phyloP scores from a whole-genome alignment of 2,797 vertebrate genomes.

The Rhinichthys osculus region DNA sequence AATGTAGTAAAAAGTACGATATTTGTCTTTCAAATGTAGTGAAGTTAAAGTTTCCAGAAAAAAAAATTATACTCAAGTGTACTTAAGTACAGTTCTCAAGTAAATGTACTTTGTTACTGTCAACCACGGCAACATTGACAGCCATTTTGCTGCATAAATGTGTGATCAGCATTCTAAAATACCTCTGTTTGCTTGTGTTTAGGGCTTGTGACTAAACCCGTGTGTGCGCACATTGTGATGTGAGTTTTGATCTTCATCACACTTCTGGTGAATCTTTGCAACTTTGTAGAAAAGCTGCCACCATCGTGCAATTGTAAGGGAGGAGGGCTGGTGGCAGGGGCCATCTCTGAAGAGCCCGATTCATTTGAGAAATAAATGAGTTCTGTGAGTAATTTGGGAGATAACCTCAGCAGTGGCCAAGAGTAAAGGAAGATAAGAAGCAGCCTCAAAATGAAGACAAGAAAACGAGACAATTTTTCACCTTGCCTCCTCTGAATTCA shows the following conservation, averaged over 20 bases:
- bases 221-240: constrained; percentile 21
- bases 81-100: too few species aligned
- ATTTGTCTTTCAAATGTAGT: too few species aligned
- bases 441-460: constrained; percentile 75
- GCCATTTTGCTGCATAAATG: not conserved
- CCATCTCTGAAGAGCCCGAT: constrained; percentile 72
- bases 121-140: not conserved
- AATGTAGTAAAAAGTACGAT: too few species aligned
- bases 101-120: too few species aligned
- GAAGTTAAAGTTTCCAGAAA: too few species aligned
- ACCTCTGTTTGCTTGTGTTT: constrained; percentile 9
- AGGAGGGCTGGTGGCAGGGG: constrained; percentile 62
- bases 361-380: constrained; percentile 84
- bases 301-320: constrained; percentile 66
- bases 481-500: constrained; percentile 75
- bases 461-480: constrained; percentile 79
- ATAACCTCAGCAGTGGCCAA: constrained; percentile 77
- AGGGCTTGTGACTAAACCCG: constrained; percentile 11
- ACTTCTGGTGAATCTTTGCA: constrained; percentile 67
- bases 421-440: constrained; percentile 77
- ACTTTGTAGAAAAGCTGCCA: constrained; percentile 61
- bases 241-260: constrained; percentile 69
- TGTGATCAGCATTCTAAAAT: not conserved
- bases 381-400: constrained; percentile 81
- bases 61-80: too few species aligned